Percentiles rank a stretch among this genome's conserved stretches.
Evolutionary conservation across 2,888 invertebrate genomes (phyloP).

Genomic region (Phengaris alcon): DNA sequence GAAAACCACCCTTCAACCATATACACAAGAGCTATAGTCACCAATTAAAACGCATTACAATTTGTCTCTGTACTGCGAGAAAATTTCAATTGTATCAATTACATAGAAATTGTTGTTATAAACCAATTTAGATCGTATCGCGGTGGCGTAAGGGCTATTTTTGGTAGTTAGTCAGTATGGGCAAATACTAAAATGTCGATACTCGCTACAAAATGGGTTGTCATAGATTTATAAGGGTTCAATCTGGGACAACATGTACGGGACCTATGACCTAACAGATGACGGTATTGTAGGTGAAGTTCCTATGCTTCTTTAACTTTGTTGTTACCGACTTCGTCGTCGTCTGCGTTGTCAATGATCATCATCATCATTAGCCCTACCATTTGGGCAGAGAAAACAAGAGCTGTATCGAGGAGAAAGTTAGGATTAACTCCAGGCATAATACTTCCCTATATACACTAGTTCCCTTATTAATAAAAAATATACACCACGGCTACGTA

Average conservation of each 20-base stretch:
- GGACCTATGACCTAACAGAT: slow-evolving; percentile 7
- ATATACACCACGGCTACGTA: too few relatives aligned
- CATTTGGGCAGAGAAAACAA: too few relatives aligned
- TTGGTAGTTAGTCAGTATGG: neutral
- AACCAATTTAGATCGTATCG: neutral
- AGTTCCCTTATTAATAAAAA: too few relatives aligned
- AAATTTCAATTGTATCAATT: slow-evolving; percentile 57
- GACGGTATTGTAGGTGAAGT: slow-evolving; percentile 8
- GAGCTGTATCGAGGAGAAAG: too few relatives aligned
- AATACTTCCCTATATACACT: too few relatives aligned
- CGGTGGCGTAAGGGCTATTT: neutral
- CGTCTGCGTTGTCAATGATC: neutral
- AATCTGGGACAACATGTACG: slow-evolving; percentile 26
- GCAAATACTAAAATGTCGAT: slow-evolving; percentile 19
- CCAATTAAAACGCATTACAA: slow-evolving; percentile 33
- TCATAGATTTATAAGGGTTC: slow-evolving; percentile 24
- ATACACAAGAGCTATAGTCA: slow-evolving; percentile 32
- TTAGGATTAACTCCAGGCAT: too few relatives aligned
- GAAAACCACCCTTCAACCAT: slow-evolving; percentile 31
- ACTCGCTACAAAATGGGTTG: slow-evolving; percentile 19
- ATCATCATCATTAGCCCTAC: neutral
- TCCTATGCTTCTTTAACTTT: slow-evolving; percentile 6
- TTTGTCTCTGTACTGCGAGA: slow-evolving; percentile 50
- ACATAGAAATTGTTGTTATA: neutral
- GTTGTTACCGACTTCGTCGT: slow-evolving; percentile 30